Conservation (phyloP, 2,888 invertebrate species). For the Pseudanteris insignis region DNA sequence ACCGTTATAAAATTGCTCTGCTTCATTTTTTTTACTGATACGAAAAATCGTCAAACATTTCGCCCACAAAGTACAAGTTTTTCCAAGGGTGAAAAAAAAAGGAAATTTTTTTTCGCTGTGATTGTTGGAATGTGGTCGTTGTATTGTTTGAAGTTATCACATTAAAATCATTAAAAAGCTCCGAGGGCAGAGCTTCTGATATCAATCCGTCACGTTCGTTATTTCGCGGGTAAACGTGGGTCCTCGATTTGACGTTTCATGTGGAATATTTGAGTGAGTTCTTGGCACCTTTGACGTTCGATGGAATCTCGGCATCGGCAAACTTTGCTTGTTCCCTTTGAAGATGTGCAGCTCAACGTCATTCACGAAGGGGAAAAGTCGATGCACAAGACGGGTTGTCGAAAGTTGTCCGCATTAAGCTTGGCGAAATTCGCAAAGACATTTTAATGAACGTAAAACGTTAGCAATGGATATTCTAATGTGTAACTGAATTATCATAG, state of each 20-base stretch:
- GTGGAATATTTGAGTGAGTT: constrained; percentile 15
- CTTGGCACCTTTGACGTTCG: constrained; percentile 20
- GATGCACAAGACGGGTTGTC: constrained; percentile 14
- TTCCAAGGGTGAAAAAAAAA: too few species aligned
- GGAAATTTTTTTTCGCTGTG: too few species aligned
- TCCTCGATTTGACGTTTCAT: constrained; percentile 22
- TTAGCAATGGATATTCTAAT: too few species aligned
- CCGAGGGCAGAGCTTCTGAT: not conserved
- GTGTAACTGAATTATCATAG: too few species aligned
- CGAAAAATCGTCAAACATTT: too few species aligned
- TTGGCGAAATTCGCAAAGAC: too few species aligned
- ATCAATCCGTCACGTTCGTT: constrained; percentile 5
- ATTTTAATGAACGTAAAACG: too few species aligned
- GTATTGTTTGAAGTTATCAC: constrained; percentile 2
- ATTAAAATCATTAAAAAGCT: constrained; percentile 3
- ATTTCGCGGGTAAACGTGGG: constrained; percentile 10
- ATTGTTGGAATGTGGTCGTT: too few species aligned
- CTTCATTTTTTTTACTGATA: too few species aligned
- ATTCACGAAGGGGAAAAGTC: constrained; percentile 11
- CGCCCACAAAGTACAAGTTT: too few species aligned
- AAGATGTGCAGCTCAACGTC: constrained; percentile 13
- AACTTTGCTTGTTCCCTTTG: constrained; percentile 24
- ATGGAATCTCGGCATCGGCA: constrained; percentile 23
- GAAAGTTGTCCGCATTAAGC: constrained; percentile 5
- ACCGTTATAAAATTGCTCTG: too few species aligned